Evolutionary conservation across 2,888 invertebrate genomes (phyloP), one percentile per base, ranked within the genome.

Genomic region (Mythimna loreyi): DNA sequence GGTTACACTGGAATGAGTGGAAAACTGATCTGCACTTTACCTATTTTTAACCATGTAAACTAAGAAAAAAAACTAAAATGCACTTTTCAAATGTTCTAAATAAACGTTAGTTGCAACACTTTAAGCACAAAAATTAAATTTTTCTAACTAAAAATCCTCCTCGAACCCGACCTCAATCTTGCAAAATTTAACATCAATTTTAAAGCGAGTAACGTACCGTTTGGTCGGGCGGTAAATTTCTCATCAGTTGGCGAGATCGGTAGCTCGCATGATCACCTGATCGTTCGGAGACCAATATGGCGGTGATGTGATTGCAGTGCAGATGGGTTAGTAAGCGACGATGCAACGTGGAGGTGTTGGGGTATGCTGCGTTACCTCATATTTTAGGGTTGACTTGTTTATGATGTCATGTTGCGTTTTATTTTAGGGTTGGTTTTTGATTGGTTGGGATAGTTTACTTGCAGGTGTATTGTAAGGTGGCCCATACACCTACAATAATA

Each of bases 211-310:
- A 91, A 92, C 91, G 90, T 85, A 89, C 88, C 90, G 90, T 90
- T 82, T 90, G 92, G 91, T 74, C 89, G 92, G 88, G 92, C 93
- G 90, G 91, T 80, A 93, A 94, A 94, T 94, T 94, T 93, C 93
- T 92, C 94, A 94, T 94, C 91, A 78, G 62, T 49, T 33, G 86
- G 85, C 86, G 85, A 81, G 86, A 81, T 87, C 86, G 87, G 72
- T 80, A 85, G 82, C 67, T 87, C 89, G 90, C 85, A 76, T 84
- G 85, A 88, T 89, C 75, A 82, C 67, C 64, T 75, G 82, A 81
- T 79, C 80, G 80, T 47, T 72, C 78, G 61, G 64, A 67, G 55
- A 28, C 58, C 72, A 70, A 79, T 77, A 73, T 69, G 73, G 72
- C 71, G 70, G 8, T 68, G 75, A 53, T 33, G 71, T 87, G 87